Percentiles rank a stretch among this genome's conserved stretches.
phyloP scores from a whole-genome alignment of 2,888 invertebrate genomes.

The Lagria hirta region DNA sequence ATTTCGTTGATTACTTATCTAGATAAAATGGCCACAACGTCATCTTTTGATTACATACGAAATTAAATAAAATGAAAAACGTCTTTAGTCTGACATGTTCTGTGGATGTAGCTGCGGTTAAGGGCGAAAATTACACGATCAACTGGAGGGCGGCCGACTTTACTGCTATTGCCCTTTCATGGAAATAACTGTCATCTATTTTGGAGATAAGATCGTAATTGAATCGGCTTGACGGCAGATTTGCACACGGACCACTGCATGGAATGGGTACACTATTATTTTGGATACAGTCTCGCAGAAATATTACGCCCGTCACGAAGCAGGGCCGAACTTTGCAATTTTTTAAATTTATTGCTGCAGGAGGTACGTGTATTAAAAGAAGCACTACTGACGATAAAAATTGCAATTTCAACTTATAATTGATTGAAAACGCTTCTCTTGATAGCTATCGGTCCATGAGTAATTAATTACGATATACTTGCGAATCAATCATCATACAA shows the following conservation, averaged over 20 bases:
- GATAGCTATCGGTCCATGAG: too few relatives aligned
- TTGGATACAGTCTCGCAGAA: conserved; percentile 43
- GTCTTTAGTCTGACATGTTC: conserved; percentile 46
- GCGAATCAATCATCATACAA: too few relatives aligned
- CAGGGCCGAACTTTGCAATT: conserved; percentile 9
- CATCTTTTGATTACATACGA: conserved; percentile 46
- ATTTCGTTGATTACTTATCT: too few relatives aligned
- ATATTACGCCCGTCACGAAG: conserved; percentile 31
- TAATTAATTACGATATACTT: too few relatives aligned
- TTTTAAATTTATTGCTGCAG: too few relatives aligned
- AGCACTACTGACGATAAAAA: too few relatives aligned
- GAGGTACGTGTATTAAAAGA: too few relatives aligned
- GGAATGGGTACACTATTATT: conserved; percentile 45
- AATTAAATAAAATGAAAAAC: conserved; percentile 51
- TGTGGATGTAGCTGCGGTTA: conserved; percentile 38
- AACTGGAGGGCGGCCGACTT: conserved; percentile 43
- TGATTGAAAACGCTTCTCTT: too few relatives aligned
- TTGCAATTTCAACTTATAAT: too few relatives aligned
- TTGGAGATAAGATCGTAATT: conserved; percentile 57
- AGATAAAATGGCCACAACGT: conserved; percentile 36
- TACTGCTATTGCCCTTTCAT: conserved; percentile 54
- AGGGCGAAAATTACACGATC: conserved; percentile 40
- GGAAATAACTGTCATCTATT: conserved; percentile 59
- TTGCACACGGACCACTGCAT: conserved; percentile 53
- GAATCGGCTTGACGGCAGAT: conserved; percentile 57